phyloP scores from a whole-genome alignment of 2,113 vertebrate species.

The Asarcornis scutulata region DNA sequence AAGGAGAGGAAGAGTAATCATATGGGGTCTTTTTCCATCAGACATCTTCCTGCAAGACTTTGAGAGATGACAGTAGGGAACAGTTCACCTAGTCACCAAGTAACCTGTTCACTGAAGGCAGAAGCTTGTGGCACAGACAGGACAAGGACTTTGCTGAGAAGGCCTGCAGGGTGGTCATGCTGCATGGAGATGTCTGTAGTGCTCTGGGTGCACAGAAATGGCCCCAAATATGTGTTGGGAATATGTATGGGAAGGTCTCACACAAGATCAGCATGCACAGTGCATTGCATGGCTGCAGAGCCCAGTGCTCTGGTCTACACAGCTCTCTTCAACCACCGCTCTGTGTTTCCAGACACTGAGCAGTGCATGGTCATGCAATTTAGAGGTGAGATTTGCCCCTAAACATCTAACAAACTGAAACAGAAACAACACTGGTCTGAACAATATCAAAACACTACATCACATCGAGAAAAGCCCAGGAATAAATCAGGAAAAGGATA shows the following conservation, averaged over 20 bases:
- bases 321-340: too few relatives aligned
- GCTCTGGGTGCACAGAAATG: rapidly evolving
- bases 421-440: rapidly evolving
- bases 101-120: neutral
- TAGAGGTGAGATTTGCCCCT: neutral
- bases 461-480: neutral
- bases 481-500: neutral
- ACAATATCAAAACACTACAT: rapidly evolving
- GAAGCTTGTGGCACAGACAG: neutral
- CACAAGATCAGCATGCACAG: rapidly evolving
- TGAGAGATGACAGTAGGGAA: neutral
- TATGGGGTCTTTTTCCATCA: rapidly evolving
- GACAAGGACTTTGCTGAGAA: neutral
- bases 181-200: rapidly evolving
- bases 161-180: neutral
- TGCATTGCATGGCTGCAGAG: neutral
- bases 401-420: rapidly evolving
- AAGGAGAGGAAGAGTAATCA: rapidly evolving
- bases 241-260: neutral
- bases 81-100: neutral
- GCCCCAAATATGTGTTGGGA: rapidly evolving
- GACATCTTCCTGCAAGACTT: neutral
- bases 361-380: rapidly evolving
- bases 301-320: rapidly evolving
- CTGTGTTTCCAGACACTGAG: rapidly evolving